Base-by-base conservation (phyloP, 2,888 invertebrate species). In the Eudemis profundana region DNA sequence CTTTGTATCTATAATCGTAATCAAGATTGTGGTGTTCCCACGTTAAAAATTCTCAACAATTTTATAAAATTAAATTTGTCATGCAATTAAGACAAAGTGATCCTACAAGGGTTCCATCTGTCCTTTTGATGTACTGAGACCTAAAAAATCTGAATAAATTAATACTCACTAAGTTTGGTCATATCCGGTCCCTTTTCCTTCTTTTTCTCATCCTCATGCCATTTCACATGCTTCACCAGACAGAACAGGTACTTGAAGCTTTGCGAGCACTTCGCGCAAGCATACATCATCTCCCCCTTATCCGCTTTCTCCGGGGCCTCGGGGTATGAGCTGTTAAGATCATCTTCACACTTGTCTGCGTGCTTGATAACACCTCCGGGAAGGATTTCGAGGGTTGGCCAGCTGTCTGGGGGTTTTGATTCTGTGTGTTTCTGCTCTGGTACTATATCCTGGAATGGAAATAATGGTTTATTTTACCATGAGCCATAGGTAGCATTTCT, bases 351-450 rank as follows among this genome's bases (percentile, higher is more conserved):
- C 62, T 84, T 83, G 7, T 86, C 81, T 0, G 79, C 77, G 54
- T 83, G 81, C 57, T 87, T 89, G 56, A 91, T 90, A 0, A 90
- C 88, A 10, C 91, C 90, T 0, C 91, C 90, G 0, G 90, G 91
- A 4, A 89, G 68, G 61, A 91, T 90, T 75, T 90, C 90, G 53
- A 91, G 70, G 0, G 89, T 90, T 0, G 91, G 91, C 91, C 91
- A 91, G 61, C 85, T 84, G 1, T 84, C 82, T 0, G 82, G 78
- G 2, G 73, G 69, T 19, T 72, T 77, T 29, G 70, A 33, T 61
- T 73, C 73, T 40, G 54, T n/a, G 68, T 61, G 51, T 19, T 67
- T 61, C 8, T 50, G 27, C 56, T 68, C 63, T 33, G 66, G 49
- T 50, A 75, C 69, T 29, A 61, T 61, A 66, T 74, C 72, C 73